Evolutionary conservation across 2,113 vertebrate species (phyloP).

Genomic region (Dipodomys spectabilis): DNA sequence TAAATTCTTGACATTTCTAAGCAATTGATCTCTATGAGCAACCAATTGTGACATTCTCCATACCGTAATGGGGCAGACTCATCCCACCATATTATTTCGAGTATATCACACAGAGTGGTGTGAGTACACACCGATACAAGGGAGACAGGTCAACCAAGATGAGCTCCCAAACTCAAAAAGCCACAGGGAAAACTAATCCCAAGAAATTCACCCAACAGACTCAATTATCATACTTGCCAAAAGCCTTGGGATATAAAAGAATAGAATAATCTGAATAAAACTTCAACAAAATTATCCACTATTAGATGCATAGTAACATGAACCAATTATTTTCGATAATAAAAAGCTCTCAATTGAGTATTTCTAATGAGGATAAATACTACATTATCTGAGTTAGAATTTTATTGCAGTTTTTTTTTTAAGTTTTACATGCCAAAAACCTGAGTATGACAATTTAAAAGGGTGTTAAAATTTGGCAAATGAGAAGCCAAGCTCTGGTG

Average conservation of each 20-base stretch:
- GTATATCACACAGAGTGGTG: background rate
- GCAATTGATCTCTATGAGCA: background rate
- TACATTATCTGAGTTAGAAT: background rate
- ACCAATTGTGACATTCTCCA: background rate
- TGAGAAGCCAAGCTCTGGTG: background rate
- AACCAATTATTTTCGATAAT: constrained; percentile 10
- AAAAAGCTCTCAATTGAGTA: background rate
- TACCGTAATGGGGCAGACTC: background rate
- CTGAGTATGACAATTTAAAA: no score
- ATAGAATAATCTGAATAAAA: background rate
- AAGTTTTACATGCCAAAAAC: background rate
- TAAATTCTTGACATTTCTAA: background rate
- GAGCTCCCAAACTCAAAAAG: background rate
- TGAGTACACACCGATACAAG: background rate
- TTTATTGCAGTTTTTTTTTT: background rate
- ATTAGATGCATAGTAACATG: background rate
- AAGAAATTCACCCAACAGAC: background rate
- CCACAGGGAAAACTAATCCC: background rate
- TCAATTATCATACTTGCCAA: background rate
- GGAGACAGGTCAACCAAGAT: background rate
- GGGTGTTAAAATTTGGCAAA: background rate
- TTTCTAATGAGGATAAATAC: background rate
- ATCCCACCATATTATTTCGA: background rate
- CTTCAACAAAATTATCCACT: background rate
- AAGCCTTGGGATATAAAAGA: background rate